These are phyloP conservation scores for Drosophila rellima DNA, from an alignment of 2,888 invertebrate genomes.

Conservation along the genomic window DNA sequence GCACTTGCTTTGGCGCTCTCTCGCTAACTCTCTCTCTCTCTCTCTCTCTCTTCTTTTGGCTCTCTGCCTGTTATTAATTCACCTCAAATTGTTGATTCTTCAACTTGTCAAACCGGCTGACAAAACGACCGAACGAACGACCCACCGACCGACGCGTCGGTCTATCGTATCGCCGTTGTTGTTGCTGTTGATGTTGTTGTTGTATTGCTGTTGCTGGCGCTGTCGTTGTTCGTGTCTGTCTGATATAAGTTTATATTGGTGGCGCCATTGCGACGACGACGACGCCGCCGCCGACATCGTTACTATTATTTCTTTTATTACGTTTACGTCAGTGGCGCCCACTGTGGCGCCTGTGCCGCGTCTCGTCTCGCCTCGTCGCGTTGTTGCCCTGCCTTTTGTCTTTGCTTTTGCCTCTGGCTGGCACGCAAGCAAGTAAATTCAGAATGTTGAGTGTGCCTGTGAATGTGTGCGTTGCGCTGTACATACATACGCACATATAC, in stretches of 20 bases:
- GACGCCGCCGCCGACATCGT: constrained; percentile 82
- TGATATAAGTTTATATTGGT: constrained; percentile 83
- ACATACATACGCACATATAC: background rate
- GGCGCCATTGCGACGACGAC: constrained; percentile 84
- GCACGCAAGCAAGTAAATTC: constrained; percentile 74
- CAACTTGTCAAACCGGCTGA: constrained; percentile 82
- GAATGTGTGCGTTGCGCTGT: constrained; percentile 28
- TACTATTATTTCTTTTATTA: constrained; percentile 85
- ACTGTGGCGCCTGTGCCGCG: constrained; percentile 83
- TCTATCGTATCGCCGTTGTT: constrained; percentile 46
- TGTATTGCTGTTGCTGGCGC: constrained; percentile 52
- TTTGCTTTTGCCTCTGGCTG: constrained; percentile 57
- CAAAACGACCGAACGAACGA: constrained; percentile 65
- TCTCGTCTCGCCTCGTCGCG: constrained; percentile 46
- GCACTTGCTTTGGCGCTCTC: constrained; percentile 57
- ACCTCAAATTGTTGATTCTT: constrained; percentile 82
- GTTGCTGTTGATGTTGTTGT: constrained; percentile 13
- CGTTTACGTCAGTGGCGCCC: constrained; percentile 86
- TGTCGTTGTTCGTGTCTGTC: constrained; percentile 70
- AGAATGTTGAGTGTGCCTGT: constrained; percentile 26
- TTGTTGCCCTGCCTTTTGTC: constrained; percentile 29
- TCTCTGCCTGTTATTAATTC: constrained; percentile 54
- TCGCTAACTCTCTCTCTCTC: constrained; percentile 1
- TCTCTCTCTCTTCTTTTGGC: constrained; percentile 8
- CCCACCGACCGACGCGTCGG: constrained; percentile 61